Base-by-base conservation (phyloP, 64 coral and sea anemone genomes). In the Stichodactyla mertensii region DNA sequence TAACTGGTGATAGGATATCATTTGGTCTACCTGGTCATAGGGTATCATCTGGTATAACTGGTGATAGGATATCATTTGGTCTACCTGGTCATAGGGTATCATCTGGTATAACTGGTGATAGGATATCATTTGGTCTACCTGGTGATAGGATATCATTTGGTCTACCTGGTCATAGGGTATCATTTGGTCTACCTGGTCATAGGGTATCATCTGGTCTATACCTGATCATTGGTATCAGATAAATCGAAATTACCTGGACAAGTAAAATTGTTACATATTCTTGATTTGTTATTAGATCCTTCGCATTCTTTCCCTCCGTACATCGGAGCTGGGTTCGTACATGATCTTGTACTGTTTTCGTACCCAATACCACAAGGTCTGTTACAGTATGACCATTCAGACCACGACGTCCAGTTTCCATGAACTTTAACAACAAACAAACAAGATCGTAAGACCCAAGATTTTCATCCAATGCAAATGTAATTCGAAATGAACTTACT, bases 201-300 rank as follows among this genome's bases (percentile, higher is more conserved):
- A 45, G 36, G 36, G 36, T 45, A 45, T 45, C 36, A 45, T 45
- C 36, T 45, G 36, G 36, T 45, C 36, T 45, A 45, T 45, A 45
- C 36, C 36, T 45, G 36, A 45, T 45, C 36, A 45, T 4, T 45
- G 36, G 36, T 45, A 64, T 64, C 13, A 16, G 61, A 64, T 64
- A 64, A 64, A 64, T 64, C 20, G 61, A 16, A 83, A 54, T 45
- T 71, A 89, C 88, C 80, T 23, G 88, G 88, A 16, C 88, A 89
- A 0, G 57, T 53, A 15, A 55, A 12, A n/a, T 53, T 82, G 57
- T 91, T 79, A 79, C 89, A 91, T n/a, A 19, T 5, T 53, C 45
- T 53, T 4, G 20, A 80, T 71, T 82, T 36, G 18, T 6, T 59
- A 20, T n/a, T 14, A 4, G n/a, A 4, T 55, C 89, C 89, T 14